Evolutionary conservation across 2,888 invertebrate genomes (phyloP).

Genomic region (Oscheius sp.): DNA sequence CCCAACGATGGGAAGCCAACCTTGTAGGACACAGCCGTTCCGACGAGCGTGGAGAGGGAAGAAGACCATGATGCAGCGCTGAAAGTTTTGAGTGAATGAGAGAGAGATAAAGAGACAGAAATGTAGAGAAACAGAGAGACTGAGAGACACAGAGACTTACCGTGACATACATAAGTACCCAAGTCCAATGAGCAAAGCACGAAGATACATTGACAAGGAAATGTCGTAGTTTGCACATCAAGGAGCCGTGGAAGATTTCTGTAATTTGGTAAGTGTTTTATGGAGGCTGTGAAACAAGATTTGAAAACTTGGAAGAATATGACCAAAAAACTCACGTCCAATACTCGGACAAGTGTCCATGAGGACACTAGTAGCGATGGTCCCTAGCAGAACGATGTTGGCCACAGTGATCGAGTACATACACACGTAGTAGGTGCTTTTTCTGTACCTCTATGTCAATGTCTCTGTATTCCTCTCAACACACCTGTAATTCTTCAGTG

Average conservation of each 20-base stretch:
- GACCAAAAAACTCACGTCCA: slow-evolving; percentile 1
- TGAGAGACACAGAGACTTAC: slow-evolving; percentile 27
- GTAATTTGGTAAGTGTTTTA: background rate
- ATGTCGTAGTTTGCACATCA: slow-evolving; percentile 48
- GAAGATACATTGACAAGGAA: slow-evolving; percentile 52
- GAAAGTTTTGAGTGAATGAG: slow-evolving; percentile 2
- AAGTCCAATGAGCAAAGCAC: slow-evolving; percentile 57
- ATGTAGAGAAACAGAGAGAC: background rate
- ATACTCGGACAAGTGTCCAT: slow-evolving; percentile 19
- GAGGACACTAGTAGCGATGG: slow-evolving; percentile 42
- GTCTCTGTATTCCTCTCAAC: background rate
- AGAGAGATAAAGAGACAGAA: background rate
- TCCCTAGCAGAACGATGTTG: slow-evolving; percentile 48
- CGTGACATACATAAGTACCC: slow-evolving; percentile 55
- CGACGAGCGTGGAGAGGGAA: slow-evolving; percentile 33
- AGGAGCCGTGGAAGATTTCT: slow-evolving; percentile 47
- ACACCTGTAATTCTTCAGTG: slow-evolving; percentile 36
- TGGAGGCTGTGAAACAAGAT: too few species aligned
- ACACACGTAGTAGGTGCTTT: slow-evolving; percentile 52
- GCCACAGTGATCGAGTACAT: slow-evolving; percentile 53
- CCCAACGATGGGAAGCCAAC: slow-evolving; percentile 29
- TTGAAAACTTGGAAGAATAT: background rate
- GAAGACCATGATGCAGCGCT: slow-evolving; percentile 37
- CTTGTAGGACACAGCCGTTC: slow-evolving; percentile 20
- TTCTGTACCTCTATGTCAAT: slow-evolving; percentile 23